Base-by-base conservation (phyloP, 2,797 vertebrate genomes). In the Centroberyx gerrardi region DNA sequence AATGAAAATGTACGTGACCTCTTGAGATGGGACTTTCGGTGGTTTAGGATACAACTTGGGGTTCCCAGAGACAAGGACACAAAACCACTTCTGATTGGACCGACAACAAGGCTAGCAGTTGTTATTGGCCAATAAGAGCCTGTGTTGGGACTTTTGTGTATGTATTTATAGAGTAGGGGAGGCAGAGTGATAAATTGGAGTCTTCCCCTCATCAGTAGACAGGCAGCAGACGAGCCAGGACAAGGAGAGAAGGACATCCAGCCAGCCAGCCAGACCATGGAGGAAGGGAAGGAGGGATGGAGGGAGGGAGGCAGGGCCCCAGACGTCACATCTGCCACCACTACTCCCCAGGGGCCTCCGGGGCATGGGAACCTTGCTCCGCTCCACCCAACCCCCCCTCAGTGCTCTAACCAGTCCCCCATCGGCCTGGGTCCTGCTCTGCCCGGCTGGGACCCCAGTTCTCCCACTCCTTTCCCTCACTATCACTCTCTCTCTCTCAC, bases 241-340 rank as follows among this genome's bases (percentile, higher is more conserved):
- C 60, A 40, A 2, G 31, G 62, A 62, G 79, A 72, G 55, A 63
- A 80, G 59, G 70, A 76, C 68, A 66, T 71, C 65, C 67, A 76
- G 40, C 8, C 14, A 8, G 44, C 17, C 62, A 9, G 46, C 17
- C 63, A 78, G 74, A 62, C 59, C 69, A 42, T 66, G 61, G 80
- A 87, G 77, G 82, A 90, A 87, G 82, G 74, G 83, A 82, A 76
- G 72, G 14, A 62, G 75, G 72, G 85, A 85, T 78, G 78, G 62
- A 70, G 56, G 64, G 68, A 74, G 67, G 68, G 72, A 76, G 51
- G 82, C 60, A 0, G 28, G 75, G 62, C 77, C 81, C 85, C 88
- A 93, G 92, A 95, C 91, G 86, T 93, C 92, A 95, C 95, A 95
- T 95, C 93, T 95, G 94, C 92, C 92, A 90, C 89, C 62, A 15